Conservation (phyloP, 2,797 vertebrate genomes). For the Aeoliscus strigatus region DNA sequence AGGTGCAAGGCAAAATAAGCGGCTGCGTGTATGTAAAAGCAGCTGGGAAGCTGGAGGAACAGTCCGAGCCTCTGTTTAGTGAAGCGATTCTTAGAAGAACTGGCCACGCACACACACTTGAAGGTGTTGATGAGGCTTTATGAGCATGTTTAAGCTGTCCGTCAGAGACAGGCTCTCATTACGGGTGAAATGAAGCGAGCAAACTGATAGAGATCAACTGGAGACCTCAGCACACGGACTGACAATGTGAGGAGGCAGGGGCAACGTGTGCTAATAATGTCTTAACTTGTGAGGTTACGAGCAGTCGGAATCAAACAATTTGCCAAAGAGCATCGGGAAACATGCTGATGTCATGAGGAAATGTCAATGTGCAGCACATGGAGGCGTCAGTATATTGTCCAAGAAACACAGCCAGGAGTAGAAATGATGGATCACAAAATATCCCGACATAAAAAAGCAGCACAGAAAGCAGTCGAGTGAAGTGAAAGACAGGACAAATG, state of each 20-base stretch:
- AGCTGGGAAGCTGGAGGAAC: too few relatives aligned
- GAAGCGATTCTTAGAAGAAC: slow-evolving; percentile 55
- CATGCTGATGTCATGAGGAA: too few relatives aligned
- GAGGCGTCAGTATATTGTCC: too few relatives aligned
- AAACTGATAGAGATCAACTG: slow-evolving; percentile 59
- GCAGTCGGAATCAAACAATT: slow-evolving; percentile 21
- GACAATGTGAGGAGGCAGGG: slow-evolving; percentile 35
- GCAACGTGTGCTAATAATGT: slow-evolving; percentile 24
- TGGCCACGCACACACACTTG: too few relatives aligned
- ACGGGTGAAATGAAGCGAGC: slow-evolving; percentile 62
- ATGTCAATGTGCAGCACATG: too few relatives aligned
- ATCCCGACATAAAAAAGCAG: too few relatives aligned
- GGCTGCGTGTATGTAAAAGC: too few relatives aligned
- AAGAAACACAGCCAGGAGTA: too few relatives aligned
- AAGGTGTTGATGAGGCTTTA: slow-evolving; percentile 37
- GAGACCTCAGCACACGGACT: slow-evolving; percentile 28
- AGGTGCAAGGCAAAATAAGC: too few relatives aligned
- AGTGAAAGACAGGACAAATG: too few relatives aligned
- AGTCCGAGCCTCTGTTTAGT: slow-evolving; percentile 35
- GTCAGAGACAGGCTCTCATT: slow-evolving; percentile 52
- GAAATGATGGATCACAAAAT: too few relatives aligned
- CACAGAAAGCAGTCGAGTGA: too few relatives aligned
- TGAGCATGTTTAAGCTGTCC: slow-evolving; percentile 65
- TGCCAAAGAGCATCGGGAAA: slow-evolving; percentile 25
- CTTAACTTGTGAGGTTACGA: slow-evolving; percentile 14